Evolutionary conservation across 2,113 vertebrate genomes (phyloP).

Genomic region (Platysteira castanea): DNA sequence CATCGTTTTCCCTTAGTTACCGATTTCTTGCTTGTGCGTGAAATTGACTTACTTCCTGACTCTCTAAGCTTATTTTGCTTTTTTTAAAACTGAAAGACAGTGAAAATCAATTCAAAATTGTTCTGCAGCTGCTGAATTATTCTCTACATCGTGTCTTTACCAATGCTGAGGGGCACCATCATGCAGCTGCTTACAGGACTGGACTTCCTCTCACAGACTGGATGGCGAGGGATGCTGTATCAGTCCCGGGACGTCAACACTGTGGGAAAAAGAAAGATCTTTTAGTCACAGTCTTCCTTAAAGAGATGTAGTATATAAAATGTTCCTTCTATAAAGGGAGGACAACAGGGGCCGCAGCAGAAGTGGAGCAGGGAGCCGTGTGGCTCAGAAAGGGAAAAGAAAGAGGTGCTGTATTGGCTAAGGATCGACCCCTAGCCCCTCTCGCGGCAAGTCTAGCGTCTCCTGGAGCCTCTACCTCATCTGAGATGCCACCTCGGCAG

Average conservation of each 20-base stretch:
- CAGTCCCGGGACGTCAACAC: not conserved
- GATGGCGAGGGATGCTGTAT: not conserved
- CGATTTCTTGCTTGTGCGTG: not conserved
- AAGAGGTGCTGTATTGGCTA: not conserved
- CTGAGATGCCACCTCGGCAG: not conserved
- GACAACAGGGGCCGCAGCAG: not conserved
- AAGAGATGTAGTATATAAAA: not conserved
- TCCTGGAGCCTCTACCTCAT: not conserved
- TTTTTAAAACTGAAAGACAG: not conserved
- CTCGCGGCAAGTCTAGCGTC: not conserved
- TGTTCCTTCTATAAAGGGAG: not conserved
- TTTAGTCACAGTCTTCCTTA: not conserved
- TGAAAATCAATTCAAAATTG: not conserved
- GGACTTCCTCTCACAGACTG: not conserved
- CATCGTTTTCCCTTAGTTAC: not conserved
- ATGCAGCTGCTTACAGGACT: not conserved
- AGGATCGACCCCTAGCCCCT: not conserved
- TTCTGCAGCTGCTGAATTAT: not conserved
- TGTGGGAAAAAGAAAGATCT: not conserved
- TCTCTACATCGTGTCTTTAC: not conserved
- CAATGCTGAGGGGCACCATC: not conserved
- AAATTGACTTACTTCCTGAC: not conserved
- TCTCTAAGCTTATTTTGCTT: not conserved
- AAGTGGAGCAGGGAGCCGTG: not conserved
- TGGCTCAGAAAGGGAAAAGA: not conserved